Percentiles rank a stretch among this genome's conserved stretches.
Evolutionary conservation across 2,797 vertebrate species (phyloP).

Genomic region (Kryptopterus vitreolus): DNA sequence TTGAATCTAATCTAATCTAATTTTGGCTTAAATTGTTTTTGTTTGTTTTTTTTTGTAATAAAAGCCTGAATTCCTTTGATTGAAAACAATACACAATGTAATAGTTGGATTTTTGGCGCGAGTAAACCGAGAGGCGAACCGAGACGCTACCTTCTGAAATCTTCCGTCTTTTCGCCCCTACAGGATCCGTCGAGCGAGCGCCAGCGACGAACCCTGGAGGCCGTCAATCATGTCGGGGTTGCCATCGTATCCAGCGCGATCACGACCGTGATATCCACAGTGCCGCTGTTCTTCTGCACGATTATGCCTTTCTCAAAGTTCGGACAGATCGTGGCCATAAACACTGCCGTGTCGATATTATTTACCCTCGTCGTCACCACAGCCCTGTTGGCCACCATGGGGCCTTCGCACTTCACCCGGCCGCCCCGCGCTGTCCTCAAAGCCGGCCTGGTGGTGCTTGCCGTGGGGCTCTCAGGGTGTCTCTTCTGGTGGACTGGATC

Average conservation of each 20-base stretch:
- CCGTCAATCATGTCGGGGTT: constrained; percentile 88
- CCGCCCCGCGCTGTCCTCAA: constrained; percentile 86
- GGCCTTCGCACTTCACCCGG: constrained; percentile 81
- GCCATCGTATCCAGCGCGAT: constrained; percentile 94
- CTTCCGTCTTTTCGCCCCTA: background rate
- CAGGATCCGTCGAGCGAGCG: constrained; percentile 78
- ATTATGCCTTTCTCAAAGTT: constrained; percentile 98
- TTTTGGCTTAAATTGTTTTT: too few relatives aligned
- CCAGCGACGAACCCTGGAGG: constrained; percentile 83
- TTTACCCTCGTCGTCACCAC: constrained; percentile 92
- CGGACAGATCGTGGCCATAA: constrained; percentile 95
- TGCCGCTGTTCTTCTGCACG: constrained; percentile 96
- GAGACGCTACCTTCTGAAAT: background rate
- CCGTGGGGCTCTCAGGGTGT: constrained; percentile 68
- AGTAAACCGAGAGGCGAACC: background rate
- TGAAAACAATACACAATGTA: too few relatives aligned
- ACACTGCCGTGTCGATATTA: constrained; percentile 90
- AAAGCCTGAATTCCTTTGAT: background rate
- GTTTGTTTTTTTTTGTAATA: background rate
- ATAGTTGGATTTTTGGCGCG: background rate
- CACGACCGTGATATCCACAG: constrained; percentile 91
- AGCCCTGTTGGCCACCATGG: constrained; percentile 85
- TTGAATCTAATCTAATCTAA: too few relatives aligned
- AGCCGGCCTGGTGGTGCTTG: constrained; percentile 78
- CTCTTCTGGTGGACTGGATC: constrained; percentile 71